These are phyloP conservation scores for Euspilapteryx auroguttella DNA, from an alignment of 2,888 invertebrate genomes.

Conservation along the genomic window DNA sequence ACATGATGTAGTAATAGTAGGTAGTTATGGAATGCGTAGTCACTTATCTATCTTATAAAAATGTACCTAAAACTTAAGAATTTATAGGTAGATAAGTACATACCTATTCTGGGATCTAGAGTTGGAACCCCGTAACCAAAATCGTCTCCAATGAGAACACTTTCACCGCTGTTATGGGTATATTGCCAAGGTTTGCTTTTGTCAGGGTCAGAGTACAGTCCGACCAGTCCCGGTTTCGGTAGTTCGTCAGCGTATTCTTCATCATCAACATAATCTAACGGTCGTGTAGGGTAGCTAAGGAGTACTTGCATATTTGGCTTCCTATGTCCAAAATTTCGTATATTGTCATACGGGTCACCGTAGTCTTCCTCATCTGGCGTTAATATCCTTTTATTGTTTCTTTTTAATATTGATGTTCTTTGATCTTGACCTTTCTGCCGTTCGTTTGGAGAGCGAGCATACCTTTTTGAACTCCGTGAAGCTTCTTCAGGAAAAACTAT, in stretches of 20 bases:
- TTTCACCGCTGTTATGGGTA: slow-evolving; percentile 13
- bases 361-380: neutral
- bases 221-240: slow-evolving; percentile 37
- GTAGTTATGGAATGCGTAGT: too few relatives aligned
- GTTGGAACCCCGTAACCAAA: slow-evolving; percentile 30
- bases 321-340: neutral
- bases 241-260: slow-evolving; percentile 34
- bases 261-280: slow-evolving; percentile 14
- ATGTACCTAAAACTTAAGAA: too few relatives aligned
- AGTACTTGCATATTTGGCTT: neutral
- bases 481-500: too few relatives aligned
- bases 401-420: too few relatives aligned
- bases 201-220: slow-evolving; percentile 33
- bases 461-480: too few relatives aligned
- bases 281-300: neutral
- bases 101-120: slow-evolving; percentile 38
- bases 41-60: too few relatives aligned
- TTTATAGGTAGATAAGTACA: too few relatives aligned
- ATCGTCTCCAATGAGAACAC: slow-evolving; percentile 19
- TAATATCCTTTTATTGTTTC: neutral
- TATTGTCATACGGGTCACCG: neutral
- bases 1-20: too few relatives aligned
- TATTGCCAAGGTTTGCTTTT: slow-evolving; percentile 18
- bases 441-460: too few relatives aligned
- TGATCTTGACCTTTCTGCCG: too few relatives aligned